These are phyloP conservation scores for Leptopterna dolabrata DNA, from an alignment of 2,888 invertebrate species.

Conservation along the genomic window DNA sequence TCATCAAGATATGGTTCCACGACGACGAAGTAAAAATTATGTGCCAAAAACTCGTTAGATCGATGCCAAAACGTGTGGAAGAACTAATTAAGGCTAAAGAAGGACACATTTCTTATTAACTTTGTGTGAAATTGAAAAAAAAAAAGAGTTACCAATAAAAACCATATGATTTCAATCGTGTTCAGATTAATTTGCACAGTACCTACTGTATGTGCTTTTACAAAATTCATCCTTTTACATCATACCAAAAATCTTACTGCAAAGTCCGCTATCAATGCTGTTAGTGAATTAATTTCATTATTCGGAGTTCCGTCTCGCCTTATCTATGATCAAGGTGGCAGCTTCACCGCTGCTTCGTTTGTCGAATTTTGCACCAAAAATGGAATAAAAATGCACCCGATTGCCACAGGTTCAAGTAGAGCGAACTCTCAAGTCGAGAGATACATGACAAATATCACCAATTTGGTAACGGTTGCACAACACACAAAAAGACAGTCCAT, in stretches of 20 bases:
- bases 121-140: too few species aligned
- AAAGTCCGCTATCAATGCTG: not conserved
- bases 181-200: too few species aligned
- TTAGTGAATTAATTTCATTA: not conserved
- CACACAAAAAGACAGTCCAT: not conserved
- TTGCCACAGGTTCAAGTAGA: not conserved
- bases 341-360: not conserved
- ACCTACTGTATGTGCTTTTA: too few species aligned
- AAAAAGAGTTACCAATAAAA: too few species aligned
- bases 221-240: too few species aligned
- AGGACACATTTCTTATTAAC: too few species aligned
- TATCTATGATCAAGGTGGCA: not conserved
- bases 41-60: too few species aligned
- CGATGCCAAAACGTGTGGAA: too few species aligned
- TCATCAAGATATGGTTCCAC: too few species aligned
- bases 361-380: not conserved
- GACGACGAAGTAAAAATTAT: too few species aligned
- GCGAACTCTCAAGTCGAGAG: not conserved
- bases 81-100: too few species aligned
- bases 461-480: not conserved
- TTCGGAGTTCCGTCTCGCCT: not conserved
- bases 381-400: not conserved
- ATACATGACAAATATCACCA: not conserved
- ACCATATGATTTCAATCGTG: too few species aligned
- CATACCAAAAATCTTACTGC: not conserved